phyloP scores from a whole-genome alignment of 2,888 invertebrate genomes.

The Spodoptera littoralis region DNA sequence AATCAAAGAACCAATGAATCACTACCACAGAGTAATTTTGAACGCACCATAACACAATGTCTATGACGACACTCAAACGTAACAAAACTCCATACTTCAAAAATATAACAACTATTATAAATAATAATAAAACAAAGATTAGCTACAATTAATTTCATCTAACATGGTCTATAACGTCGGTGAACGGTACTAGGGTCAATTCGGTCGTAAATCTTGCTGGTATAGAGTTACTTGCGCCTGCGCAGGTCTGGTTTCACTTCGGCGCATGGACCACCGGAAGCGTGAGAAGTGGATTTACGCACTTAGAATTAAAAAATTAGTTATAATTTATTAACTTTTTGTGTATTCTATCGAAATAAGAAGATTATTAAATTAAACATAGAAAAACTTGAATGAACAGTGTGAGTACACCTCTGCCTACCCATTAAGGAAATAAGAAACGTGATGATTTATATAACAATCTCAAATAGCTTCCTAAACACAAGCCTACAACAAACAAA shows the following conservation, averaged over 20 bases:
- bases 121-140: slow-evolving; percentile 36
- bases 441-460: too few relatives aligned
- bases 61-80: not conserved
- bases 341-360: too few relatives aligned
- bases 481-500: slow-evolving; percentile 10
- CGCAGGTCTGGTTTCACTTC: slow-evolving; percentile 53
- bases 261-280: slow-evolving; percentile 66
- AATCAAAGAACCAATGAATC: too few relatives aligned
- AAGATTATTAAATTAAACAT: too few relatives aligned
- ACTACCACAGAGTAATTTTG: too few relatives aligned
- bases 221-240: slow-evolving; percentile 63
- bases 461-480: not conserved
- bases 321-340: too few relatives aligned
- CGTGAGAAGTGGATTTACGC: slow-evolving; percentile 56
- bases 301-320: not conserved
- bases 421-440: too few relatives aligned
- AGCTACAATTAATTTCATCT: slow-evolving; percentile 39
- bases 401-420: too few relatives aligned
- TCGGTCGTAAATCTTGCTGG: slow-evolving; percentile 60
- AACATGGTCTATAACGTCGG: slow-evolving; percentile 20
- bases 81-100: not conserved
- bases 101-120: slow-evolving; percentile 16
- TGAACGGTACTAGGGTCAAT: slow-evolving; percentile 52
- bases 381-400: too few relatives aligned
- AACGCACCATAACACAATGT: not conserved